These are phyloP conservation scores for Dipus sagitta DNA, from an alignment of 2,797 vertebrate genomes.

Conservation along the genomic window DNA sequence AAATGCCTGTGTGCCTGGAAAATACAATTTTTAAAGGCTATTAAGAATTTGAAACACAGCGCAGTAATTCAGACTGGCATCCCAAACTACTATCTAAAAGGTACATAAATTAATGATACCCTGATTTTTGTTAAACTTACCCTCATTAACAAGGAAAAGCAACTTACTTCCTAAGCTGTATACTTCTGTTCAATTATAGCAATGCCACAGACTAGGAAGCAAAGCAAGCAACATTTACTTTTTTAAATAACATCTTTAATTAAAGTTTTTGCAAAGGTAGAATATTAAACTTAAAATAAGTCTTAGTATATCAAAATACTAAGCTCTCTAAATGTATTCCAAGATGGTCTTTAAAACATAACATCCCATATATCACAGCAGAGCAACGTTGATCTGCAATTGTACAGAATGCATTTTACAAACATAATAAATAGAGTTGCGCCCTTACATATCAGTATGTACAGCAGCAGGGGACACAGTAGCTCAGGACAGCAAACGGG, in stretches of 20 bases:
- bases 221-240: conserved; percentile 82
- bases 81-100: conserved; percentile 43
- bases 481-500: conserved; percentile 90
- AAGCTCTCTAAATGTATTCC: conserved; percentile 92
- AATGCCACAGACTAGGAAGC: conserved; percentile 74
- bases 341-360: conserved; percentile 92
- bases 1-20: conserved; percentile 60
- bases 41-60: conserved; percentile 52
- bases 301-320: conserved; percentile 94
- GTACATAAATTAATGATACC: conserved; percentile 61
- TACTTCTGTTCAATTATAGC: conserved; percentile 63
- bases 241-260: conserved; percentile 94
- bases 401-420: conserved; percentile 93
- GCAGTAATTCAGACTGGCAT: conserved; percentile 62
- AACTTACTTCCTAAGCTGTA: conserved; percentile 70
- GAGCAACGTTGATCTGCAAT: conserved; percentile 92
- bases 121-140: conserved; percentile 46
- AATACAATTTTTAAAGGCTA: conserved; percentile 67
- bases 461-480: conserved; percentile 93
- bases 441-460: conserved; percentile 92
- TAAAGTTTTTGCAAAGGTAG: conserved; percentile 94
- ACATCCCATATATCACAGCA: conserved; percentile 91
- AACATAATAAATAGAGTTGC: conserved; percentile 94
- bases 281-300: conserved; percentile 94
- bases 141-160: conserved; percentile 63